phyloP scores from a whole-genome alignment of 2,888 invertebrate species.

The Emmelina monodactyla region DNA sequence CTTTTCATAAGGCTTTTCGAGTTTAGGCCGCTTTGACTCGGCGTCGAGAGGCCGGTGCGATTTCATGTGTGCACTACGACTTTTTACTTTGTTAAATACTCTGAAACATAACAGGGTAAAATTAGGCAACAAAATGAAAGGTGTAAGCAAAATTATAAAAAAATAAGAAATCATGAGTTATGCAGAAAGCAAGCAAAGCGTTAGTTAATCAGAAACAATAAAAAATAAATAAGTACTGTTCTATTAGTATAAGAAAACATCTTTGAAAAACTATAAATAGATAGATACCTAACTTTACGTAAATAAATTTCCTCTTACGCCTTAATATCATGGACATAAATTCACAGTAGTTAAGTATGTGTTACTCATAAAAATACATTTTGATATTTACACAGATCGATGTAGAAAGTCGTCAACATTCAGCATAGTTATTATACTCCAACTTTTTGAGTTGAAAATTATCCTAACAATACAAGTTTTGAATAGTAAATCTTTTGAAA shows the following conservation, averaged over 20 bases:
- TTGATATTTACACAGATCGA: conserved; percentile 45
- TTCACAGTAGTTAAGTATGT: conserved; percentile 29
- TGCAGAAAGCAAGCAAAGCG: conserved; percentile 23
- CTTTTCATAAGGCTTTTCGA: conserved; percentile 67
- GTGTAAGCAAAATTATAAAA: too few species aligned
- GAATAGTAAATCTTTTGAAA: too few species aligned
- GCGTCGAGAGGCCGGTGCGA: conserved; percentile 93
- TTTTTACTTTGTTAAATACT: conserved; percentile 97
- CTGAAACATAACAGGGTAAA: conserved; percentile 71
- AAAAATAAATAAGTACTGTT: too few species aligned
- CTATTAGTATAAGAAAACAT: too few species aligned
- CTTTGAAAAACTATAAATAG: too few species aligned
- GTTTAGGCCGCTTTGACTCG: conserved; percentile 74
- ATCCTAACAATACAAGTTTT: too few species aligned
- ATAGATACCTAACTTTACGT: too few species aligned
- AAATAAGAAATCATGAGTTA: conserved; percentile 18
- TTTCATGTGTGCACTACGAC: conserved; percentile 99
- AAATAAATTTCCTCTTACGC: too few species aligned
- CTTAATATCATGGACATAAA: conserved; percentile 41
- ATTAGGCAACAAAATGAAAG: conserved; percentile 49
- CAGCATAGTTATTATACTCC: conserved; percentile 14
- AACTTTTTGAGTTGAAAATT: neutral
- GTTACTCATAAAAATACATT: conserved; percentile 30
- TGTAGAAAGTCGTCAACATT: conserved; percentile 21
- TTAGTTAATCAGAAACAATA: too few species aligned